These are phyloP conservation scores for Nerophis lumbriciformis DNA, from an alignment of 2,113 vertebrate genomes.

Conservation along the genomic window DNA sequence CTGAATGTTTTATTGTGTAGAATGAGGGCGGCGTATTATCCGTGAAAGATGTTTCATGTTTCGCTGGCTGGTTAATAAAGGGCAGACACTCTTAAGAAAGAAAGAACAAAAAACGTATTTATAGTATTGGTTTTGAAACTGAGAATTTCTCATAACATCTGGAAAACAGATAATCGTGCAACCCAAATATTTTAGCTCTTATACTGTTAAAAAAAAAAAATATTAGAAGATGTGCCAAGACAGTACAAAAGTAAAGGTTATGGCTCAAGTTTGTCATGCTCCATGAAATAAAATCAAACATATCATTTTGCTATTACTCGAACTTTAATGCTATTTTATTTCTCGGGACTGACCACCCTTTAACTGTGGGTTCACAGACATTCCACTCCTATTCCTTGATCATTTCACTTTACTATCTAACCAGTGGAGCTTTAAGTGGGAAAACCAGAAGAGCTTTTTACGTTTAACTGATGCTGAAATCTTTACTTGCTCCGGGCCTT, in stretches of 20 bases:
- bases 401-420: conserved; percentile 18
- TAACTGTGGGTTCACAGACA: conserved; percentile 1
- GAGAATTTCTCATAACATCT: not conserved
- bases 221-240: not conserved
- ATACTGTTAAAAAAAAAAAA: not conserved
- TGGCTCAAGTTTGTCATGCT: not conserved
- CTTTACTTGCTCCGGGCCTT: conserved; percentile 44
- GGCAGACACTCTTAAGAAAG: not conserved
- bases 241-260: not conserved
- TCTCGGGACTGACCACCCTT: not conserved
- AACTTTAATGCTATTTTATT: not conserved
- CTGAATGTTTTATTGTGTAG: too few species aligned
- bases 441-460: not conserved
- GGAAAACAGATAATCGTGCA: not conserved
- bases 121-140: not conserved
- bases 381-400: conserved; percentile 1
- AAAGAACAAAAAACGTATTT: not conserved
- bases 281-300: conserved; percentile 4
- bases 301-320: not conserved
- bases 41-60: too few species aligned
- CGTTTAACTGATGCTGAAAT: conserved; percentile 32
- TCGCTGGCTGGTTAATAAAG: not conserved
- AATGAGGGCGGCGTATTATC: too few species aligned
- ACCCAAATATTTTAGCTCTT: not conserved
- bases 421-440: conserved; percentile 16